Evolutionary conservation across 2,797 vertebrate genomes (phyloP), one percentile per base, ranked within the genome.

Genomic region (Muscicapa comitata): DNA sequence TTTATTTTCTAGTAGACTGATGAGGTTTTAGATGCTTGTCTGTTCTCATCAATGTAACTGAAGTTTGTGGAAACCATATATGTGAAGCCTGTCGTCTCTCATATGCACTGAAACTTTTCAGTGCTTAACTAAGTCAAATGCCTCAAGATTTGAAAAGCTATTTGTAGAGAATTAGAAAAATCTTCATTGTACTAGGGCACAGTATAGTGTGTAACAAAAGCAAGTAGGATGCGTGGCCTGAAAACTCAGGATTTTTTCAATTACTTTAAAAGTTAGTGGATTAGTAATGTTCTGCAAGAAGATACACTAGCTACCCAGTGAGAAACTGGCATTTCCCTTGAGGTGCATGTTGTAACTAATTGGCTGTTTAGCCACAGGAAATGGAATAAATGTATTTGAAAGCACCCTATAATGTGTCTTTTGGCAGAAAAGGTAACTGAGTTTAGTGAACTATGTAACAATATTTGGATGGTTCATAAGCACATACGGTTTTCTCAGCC

Each of bases 231-330:
- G 25, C 8, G 10, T 61, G 55, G 42, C 65, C 20, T 86, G 59
- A 63, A 65, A 79, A 31, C 29, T n/a, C 14, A 2, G 4, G 7
- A 7, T 8, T 66, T 53, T 31, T 61, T 5, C 45, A 81, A 1
- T 53, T 59, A 24, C 19, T n/a, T 51, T 59, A 63, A 28, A 76
- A 85, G 43, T 48, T 70, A 21, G 3, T 43, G n/a, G 62, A 28
- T 47, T 40, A 25, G 26, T 1, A 0, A 2, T 45, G 28, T 53
- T 82, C 33, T 87, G 29, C 53, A 20, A 20, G 79, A n/a, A 43
- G 5, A 4, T 33, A 10, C 0, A 0, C 54, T 45, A 42, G 55
- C 21, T 74, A 51, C 37, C 51, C 7, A 19, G 2, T 65, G 88
- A 90, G 31, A 86, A 75, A 51, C 1, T 50, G 48, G 5, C 4